Evolutionary conservation across 2,888 invertebrate species (phyloP), one percentile per base, ranked within the genome.

Genomic region (Rhaphigaster nebulosa): DNA sequence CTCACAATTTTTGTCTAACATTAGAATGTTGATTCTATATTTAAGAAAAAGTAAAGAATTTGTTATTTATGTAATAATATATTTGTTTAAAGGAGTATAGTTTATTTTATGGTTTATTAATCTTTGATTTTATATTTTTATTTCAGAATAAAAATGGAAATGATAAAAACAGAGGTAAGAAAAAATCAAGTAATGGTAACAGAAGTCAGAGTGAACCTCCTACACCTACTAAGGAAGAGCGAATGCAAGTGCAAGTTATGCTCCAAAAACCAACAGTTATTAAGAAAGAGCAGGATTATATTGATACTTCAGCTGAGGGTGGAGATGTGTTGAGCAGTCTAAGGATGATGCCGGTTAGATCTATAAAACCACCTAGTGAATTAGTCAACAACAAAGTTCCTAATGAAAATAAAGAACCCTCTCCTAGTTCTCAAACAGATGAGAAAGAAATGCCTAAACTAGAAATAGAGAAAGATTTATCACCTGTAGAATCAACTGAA

Each of bases 221-320:
- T 26, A 89, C 70, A 6, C 76, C 89, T 20, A 45, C 52, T 2
- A 89, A 89, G 29, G 89, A 89, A 52, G 84, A 84, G 13, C 41
- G 38, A 15, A 84, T 84, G 84, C 80, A 84, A 52, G 88, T 54
- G 20, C 90, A 87, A 56, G 18, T 87, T 18, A 84, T 84, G 87
- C 56, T 87, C 29, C 84, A 87, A 84, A 90, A 84, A 34, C 90
- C 90, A 29, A 90, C 80, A 41, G 50, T 90, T 13, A 87, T 90
- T 38, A 90, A 56, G 56, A 90, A 90, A 87, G 91, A 87, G 54
- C 91, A 91, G 38, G 92, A 92, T 45, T 91, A 91, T 29, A 92
- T 92, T 38, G 92, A 92, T 90, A 92, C 92, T 38, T 91, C 92
- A 23, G 92, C 92, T 10, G 92, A 92, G 41, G 88, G 91, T 26